These are phyloP conservation scores for Pituophis catenifer DNA, from an alignment of 2,113 vertebrate species.

Conservation along the genomic window DNA sequence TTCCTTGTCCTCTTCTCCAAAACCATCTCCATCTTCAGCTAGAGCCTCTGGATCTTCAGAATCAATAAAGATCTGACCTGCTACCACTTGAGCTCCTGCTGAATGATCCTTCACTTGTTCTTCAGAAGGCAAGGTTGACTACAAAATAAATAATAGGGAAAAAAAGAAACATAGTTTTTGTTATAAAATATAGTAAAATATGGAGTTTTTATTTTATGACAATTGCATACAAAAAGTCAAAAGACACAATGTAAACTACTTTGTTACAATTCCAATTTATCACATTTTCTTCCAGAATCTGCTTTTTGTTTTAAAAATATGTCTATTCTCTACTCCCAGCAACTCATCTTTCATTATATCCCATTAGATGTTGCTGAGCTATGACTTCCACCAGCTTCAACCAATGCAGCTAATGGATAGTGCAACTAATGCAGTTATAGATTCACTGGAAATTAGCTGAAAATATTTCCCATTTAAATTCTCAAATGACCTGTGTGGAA, in stretches of 20 bases:
- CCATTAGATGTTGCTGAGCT: neutral
- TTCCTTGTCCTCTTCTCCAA: conserved; percentile 61
- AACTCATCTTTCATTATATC: neutral
- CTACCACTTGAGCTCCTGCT: conserved; percentile 68
- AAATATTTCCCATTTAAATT: neutral
- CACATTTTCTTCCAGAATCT: neutral
- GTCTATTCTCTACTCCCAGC: neutral
- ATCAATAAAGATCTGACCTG: conserved; percentile 75
- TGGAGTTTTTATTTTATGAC: neutral
- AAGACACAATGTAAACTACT: neutral
- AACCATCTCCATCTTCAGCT: conserved; percentile 55
- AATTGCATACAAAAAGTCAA: neutral
- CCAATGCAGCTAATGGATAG: neutral
- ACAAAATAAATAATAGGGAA: conserved; percentile 31
- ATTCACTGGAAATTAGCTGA: neutral
- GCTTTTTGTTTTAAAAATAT: neutral
- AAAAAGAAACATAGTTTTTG: neutral
- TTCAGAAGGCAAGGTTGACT: conserved; percentile 69
- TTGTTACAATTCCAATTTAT: neutral
- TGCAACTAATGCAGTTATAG: neutral
- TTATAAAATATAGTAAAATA: neutral
- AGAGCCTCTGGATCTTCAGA: conserved; percentile 64
- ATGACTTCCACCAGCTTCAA: neutral
- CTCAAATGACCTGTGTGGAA: neutral
- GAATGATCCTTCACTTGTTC: conserved; percentile 79